Conservation (phyloP, 2,113 vertebrate species). For the Peromyscus maniculatus region DNA sequence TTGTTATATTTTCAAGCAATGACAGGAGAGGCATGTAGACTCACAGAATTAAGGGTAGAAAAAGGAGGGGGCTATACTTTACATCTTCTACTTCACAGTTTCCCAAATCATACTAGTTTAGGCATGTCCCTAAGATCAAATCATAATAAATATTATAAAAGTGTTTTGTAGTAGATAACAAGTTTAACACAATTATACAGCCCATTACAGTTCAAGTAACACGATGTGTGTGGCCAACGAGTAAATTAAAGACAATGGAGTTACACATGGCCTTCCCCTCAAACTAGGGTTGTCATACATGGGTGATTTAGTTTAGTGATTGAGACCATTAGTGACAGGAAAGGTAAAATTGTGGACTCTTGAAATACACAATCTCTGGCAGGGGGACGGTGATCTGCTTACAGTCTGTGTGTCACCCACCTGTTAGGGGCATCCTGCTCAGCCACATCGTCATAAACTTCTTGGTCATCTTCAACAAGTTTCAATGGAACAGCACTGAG, state of each 20-base stretch:
- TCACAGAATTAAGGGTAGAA: conserved; percentile 27
- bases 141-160: not conserved
- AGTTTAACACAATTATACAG: not conserved
- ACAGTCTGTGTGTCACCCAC: conserved; percentile 77
- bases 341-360: not conserved
- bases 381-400: not conserved
- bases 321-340: not conserved
- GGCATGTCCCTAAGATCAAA: not conserved
- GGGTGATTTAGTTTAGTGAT: not conserved
- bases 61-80: not conserved
- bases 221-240: not conserved
- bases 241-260: not conserved
- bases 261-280: not conserved
- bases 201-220: not conserved
- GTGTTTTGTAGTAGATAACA: not conserved
- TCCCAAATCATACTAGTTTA: not conserved
- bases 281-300: not conserved
- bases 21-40: not conserved
- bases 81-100: not conserved
- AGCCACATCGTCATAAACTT: conserved; percentile 94
- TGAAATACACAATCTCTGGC: not conserved
- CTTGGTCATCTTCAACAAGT: conserved; percentile 86
- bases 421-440: conserved; percentile 86
- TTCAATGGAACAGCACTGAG: conserved; percentile 55
- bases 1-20: not conserved